Conservation (phyloP, 2,888 invertebrate genomes). For the Acleris literana region DNA sequence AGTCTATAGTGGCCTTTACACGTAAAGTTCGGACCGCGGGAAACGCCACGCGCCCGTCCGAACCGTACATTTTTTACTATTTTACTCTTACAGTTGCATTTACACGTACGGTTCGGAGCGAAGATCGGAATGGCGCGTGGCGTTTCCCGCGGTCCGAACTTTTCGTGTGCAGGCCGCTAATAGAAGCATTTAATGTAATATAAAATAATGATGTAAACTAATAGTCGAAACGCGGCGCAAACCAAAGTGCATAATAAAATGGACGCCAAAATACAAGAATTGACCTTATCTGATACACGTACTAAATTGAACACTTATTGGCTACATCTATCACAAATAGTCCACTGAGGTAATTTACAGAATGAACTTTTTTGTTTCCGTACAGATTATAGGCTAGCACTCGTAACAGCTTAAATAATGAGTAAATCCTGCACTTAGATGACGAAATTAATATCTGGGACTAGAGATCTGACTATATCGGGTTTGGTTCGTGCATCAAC, state of each 20-base stretch:
- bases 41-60: too few relatives aligned
- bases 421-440: conserved; percentile 61
- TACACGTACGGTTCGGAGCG: too few relatives aligned
- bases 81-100: too few relatives aligned
- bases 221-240: conserved; percentile 38
- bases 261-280: conserved; percentile 77
- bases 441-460: conserved; percentile 70
- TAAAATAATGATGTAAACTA: conserved; percentile 41
- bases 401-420: conserved; percentile 58
- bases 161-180: too few relatives aligned
- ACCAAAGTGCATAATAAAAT: conserved; percentile 50
- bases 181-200: conserved; percentile 12
- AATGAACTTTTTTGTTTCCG: conserved; percentile 58
- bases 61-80: too few relatives aligned
- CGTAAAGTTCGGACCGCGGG: too few relatives aligned
- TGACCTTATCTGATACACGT: conserved; percentile 72
- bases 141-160: too few relatives aligned
- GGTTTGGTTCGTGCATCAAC: conserved; percentile 64
- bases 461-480: conserved; percentile 79
- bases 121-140: too few relatives aligned
- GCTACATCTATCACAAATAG: conserved; percentile 82
- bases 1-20: conserved; percentile 42
- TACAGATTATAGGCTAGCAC: conserved; percentile 49
- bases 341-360: conserved; percentile 80
- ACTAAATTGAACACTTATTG: conserved; percentile 81